A percentile compares a stretch with the other conserved stretches of the same genome.
Conservation (phyloP, 1,140 invertebrate genomes). For the Sipha flava region DNA sequence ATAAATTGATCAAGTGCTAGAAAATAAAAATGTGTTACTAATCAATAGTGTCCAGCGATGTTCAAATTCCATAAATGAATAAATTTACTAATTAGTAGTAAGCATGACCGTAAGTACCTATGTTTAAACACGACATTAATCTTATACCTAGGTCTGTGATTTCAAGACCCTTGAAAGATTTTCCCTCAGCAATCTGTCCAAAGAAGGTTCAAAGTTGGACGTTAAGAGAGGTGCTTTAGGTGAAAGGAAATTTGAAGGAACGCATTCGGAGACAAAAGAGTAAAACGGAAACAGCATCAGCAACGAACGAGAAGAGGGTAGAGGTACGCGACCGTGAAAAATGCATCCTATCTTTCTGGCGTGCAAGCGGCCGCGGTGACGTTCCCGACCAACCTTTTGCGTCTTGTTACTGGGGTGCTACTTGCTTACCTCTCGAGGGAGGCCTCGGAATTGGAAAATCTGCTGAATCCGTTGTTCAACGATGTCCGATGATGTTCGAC, state of each 20-base stretch:
- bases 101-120: not conserved
- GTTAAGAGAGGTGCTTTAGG: too few relatives aligned
- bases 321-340: not conserved
- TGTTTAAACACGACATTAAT: not conserved
- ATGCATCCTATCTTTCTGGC: not conserved
- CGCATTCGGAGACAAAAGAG: not conserved
- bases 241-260: not conserved
- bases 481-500: not conserved
- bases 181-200: too few relatives aligned
- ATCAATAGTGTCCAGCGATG: not conserved
- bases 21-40: not conserved
- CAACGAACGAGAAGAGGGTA: not conserved
- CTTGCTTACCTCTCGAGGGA: not conserved
- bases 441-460: not conserved
- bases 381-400: too few relatives aligned
- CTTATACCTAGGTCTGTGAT: not conserved
- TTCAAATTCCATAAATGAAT: not conserved
- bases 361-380: too few relatives aligned
- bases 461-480: not conserved
- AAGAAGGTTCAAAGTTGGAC: too few relatives aligned
- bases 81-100: too few relatives aligned
- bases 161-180: too few relatives aligned
- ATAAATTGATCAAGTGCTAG: constrained; percentile 3
- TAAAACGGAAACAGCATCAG: not conserved
- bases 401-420: too few relatives aligned